Percentiles rank a stretch among this genome's conserved stretches.
Conservation (phyloP, 2,888 invertebrate genomes). For the Acrocera orbiculus region DNA sequence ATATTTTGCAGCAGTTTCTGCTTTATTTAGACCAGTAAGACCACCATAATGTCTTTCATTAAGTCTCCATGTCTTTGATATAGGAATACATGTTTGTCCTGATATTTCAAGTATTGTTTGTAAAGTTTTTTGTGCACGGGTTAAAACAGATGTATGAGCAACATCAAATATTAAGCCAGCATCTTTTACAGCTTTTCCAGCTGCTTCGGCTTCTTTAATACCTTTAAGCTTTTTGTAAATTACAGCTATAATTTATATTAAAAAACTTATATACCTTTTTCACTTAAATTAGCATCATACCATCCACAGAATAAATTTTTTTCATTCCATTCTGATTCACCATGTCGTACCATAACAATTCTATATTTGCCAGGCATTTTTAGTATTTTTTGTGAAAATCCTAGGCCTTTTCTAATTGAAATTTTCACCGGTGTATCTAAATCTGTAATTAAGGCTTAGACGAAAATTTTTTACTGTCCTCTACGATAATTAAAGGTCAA, state of each 20-base stretch:
- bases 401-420: no score
- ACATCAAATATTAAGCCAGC: conserved; percentile 59
- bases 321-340: conserved; percentile 60
- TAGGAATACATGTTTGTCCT: conserved; percentile 48
- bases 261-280: conserved; percentile 35
- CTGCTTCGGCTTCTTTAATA: conserved; percentile 32
- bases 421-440: no score
- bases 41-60: conserved; percentile 83
- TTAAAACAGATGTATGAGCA: conserved; percentile 67
- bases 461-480: no score
- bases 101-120: conserved; percentile 49
- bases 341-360: conserved; percentile 59
- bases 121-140: conserved; percentile 62
- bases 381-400: conserved; percentile 8
- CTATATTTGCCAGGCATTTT: conserved; percentile 36
- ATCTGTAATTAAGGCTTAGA: no score
- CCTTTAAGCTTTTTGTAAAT: conserved; percentile 15
- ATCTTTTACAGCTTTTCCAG: conserved; percentile 62
- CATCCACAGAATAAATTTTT: conserved; percentile 58
- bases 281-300: conserved; percentile 51
- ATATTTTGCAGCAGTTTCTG: conserved; percentile 73
- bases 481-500: no score
- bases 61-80: conserved; percentile 63
- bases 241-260: not conserved
- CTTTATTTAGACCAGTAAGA: conserved; percentile 73